A percentile compares a stretch with the other conserved stretches of the same genome.
These are phyloP conservation scores for Torymus auratus DNA, from an alignment of 2,888 invertebrate species.

Conservation along the genomic window DNA sequence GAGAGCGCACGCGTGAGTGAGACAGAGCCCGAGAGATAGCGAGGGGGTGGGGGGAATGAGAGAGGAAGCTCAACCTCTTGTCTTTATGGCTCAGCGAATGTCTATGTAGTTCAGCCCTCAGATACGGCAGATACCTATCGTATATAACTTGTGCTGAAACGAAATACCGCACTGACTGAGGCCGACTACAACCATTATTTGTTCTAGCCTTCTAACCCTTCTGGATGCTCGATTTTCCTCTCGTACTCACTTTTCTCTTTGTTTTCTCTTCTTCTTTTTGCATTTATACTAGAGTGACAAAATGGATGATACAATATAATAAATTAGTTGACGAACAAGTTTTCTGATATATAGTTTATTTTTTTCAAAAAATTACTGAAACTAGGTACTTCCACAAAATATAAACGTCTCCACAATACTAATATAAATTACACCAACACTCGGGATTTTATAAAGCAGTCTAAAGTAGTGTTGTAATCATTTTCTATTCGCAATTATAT, in stretches of 20 bases:
- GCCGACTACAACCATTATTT: constrained; percentile 73
- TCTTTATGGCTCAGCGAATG: constrained; percentile 47
- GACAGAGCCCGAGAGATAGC: not conserved
- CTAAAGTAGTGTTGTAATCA: too few species aligned
- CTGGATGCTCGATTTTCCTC: constrained; percentile 58
- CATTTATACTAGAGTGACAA: not conserved
- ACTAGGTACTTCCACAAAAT: too few species aligned
- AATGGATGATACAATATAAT: not conserved
- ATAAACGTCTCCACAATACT: too few species aligned
- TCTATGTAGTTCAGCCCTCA: constrained; percentile 43
- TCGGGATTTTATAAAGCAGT: too few species aligned
- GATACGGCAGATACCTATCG: constrained; percentile 45
- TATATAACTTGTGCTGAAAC: constrained; percentile 55
- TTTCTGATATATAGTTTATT: too few species aligned
- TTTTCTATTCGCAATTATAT: too few species aligned
- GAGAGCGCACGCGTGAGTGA: too few species aligned
- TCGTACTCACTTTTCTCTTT: constrained; percentile 24
- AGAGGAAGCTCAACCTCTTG: constrained; percentile 40
- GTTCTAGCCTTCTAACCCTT: constrained; percentile 63
- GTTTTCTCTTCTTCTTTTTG: constrained; percentile 11
- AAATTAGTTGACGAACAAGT: not conserved
- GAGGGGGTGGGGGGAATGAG: not conserved
- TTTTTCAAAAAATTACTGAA: too few species aligned
- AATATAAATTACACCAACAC: too few species aligned
- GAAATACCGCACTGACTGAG: constrained; percentile 71